Evolutionary conservation across 1,140 invertebrate species (phyloP).

Genomic region (Acyrthosiphon pisum): DNA sequence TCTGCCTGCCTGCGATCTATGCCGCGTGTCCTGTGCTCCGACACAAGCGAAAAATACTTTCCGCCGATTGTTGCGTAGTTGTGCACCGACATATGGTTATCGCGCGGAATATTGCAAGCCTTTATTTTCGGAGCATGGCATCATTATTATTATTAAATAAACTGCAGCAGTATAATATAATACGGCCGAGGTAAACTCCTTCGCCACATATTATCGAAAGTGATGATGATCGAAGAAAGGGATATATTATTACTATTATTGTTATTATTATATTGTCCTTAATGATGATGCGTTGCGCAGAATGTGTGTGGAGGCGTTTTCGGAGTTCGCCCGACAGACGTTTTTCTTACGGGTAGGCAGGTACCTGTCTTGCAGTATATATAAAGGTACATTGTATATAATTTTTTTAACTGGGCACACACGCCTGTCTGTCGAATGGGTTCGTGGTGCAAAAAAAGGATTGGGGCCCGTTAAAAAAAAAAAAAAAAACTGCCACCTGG

Average conservation of each 20-base stretch:
- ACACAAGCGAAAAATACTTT: neutral
- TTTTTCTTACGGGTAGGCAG: neutral
- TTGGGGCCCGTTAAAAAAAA: neutral
- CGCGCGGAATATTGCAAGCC: neutral
- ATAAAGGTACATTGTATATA: neutral
- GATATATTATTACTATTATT: neutral
- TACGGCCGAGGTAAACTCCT: neutral
- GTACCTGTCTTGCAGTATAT: too few relatives aligned
- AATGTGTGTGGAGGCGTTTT: neutral
- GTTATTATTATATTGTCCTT: neutral
- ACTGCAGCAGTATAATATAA: neutral
- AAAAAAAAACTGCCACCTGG: constrained; percentile 6
- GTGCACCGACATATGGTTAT: neutral
- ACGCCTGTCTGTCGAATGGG: neutral
- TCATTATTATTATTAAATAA: neutral
- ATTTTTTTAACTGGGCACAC: neutral
- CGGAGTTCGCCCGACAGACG: neutral
- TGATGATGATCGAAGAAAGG: constrained; percentile 11
- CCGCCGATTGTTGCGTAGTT: neutral
- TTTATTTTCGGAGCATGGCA: neutral
- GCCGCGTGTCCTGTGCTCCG: too few relatives aligned
- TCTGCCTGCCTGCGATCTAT: neutral
- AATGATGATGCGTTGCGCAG: neutral
- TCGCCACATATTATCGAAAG: neutral
- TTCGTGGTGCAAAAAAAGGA: constrained; percentile 22